Evolutionary conservation across 53 echinoderm and acorn worm species (phyloP).

Genomic region (Patiria pectinifera): DNA sequence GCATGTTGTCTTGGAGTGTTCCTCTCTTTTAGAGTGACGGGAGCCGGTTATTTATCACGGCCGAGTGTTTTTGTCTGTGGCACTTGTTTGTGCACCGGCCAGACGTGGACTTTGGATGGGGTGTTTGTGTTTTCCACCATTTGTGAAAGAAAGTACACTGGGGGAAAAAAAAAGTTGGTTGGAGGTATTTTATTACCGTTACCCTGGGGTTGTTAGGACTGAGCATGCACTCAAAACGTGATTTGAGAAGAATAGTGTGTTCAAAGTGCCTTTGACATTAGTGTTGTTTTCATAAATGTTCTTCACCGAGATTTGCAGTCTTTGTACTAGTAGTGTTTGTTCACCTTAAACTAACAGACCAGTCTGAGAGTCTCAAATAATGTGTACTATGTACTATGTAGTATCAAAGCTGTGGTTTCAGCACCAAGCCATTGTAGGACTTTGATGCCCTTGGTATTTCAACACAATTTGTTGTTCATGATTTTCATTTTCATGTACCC

Average conservation of each 20-base stretch:
- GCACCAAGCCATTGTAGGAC: too few relatives aligned
- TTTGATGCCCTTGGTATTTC: too few relatives aligned
- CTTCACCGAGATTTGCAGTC: not conserved
- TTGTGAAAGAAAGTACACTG: not conserved
- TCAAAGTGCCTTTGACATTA: not conserved
- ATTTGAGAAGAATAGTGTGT: not conserved
- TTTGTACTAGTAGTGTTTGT: too few relatives aligned
- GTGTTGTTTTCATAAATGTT: not conserved
- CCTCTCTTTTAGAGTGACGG: not conserved
- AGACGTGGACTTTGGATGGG: not conserved
- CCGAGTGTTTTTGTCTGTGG: conserved; percentile 7
- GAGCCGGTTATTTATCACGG: not conserved
- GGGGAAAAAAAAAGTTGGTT: not conserved
- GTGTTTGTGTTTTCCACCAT: not conserved
- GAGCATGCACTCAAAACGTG: not conserved
- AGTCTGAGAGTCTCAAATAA: too few relatives aligned
- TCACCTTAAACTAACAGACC: too few relatives aligned
- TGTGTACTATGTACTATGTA: too few relatives aligned
- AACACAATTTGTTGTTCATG: too few relatives aligned
- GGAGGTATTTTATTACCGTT: not conserved
- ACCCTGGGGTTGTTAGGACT: not conserved
- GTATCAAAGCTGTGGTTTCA: too few relatives aligned
- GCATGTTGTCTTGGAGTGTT: not conserved
- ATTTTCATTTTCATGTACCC: too few relatives aligned
- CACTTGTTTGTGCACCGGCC: not conserved